These are phyloP conservation scores for Pelosia muscerda DNA, from an alignment of 2,888 invertebrate genomes.

Conservation along the genomic window DNA sequence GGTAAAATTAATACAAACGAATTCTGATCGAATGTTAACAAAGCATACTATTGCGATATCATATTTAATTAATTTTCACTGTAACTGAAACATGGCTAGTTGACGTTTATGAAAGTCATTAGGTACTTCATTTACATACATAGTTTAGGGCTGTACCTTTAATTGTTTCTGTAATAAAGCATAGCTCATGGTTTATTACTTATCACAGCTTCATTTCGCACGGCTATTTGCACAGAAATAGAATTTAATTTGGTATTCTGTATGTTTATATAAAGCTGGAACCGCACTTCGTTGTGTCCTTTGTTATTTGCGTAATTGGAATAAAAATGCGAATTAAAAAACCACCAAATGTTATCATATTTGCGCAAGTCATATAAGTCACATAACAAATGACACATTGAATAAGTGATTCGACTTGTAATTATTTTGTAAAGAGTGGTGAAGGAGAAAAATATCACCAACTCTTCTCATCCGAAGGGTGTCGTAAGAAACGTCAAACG, in stretches of 20 bases:
- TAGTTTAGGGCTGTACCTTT: neutral
- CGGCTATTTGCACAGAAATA: neutral
- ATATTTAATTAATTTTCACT: slow-evolving; percentile 24
- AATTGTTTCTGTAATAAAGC: slow-evolving; percentile 1
- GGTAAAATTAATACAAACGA: slow-evolving; percentile 10
- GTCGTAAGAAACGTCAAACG: no score
- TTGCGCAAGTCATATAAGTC: no score
- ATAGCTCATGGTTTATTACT: neutral
- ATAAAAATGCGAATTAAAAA: no score
- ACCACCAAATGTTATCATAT: no score
- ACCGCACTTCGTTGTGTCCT: no score
- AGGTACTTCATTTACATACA: neutral
- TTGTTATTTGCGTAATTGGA: no score
- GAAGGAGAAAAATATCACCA: no score
- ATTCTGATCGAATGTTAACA: slow-evolving; percentile 44
- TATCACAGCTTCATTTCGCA: neutral
- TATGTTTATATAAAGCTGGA: neutral
- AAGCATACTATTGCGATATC: slow-evolving; percentile 17
- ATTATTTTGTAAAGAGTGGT: no score
- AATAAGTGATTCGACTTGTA: no score
- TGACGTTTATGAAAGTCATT: slow-evolving; percentile 18
- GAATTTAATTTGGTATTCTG: neutral
- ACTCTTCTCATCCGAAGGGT: no score
- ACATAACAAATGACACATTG: no score
- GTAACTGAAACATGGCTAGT: slow-evolving; percentile 12